A percentile compares a stretch with the other conserved stretches of the same genome.
These are phyloP conservation scores for Apocheima hispidaria DNA, from an alignment of 2,888 invertebrate genomes.

Conservation along the genomic window DNA sequence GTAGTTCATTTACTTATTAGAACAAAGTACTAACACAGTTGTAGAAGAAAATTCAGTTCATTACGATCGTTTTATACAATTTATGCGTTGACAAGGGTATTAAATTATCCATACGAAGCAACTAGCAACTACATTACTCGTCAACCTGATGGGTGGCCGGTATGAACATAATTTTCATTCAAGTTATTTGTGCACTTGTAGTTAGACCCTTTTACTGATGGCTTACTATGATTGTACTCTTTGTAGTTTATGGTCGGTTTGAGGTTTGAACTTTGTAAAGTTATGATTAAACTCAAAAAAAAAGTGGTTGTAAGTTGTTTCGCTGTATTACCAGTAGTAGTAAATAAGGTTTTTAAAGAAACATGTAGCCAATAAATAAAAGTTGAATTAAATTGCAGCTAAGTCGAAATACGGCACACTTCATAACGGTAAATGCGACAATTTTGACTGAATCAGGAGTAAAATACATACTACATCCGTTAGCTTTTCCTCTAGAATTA, in stretches of 20 bases:
- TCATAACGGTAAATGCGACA: too few species aligned
- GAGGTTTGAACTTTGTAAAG: conserved; percentile 20
- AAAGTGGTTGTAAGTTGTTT: conserved; percentile 8
- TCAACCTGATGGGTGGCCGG: conserved; percentile 33
- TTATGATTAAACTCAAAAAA: conserved; percentile 12
- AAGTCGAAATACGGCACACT: too few species aligned
- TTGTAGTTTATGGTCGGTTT: conserved; percentile 18
- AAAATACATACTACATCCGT: too few species aligned
- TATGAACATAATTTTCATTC: conserved; percentile 24
- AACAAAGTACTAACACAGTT: conserved; percentile 7
- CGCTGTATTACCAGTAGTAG: conserved; percentile 1
- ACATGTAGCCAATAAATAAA: too few species aligned
- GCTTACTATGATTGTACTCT: conserved; percentile 9
- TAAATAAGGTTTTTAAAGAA: neutral
- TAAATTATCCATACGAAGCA: conserved; percentile 35
- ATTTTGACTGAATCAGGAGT: too few species aligned
- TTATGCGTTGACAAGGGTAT: conserved; percentile 39
- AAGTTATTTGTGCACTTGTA: conserved; percentile 6
- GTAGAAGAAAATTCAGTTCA: conserved; percentile 2
- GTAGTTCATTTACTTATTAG: neutral
- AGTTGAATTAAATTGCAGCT: too few species aligned
- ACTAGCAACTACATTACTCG: conserved; percentile 40
- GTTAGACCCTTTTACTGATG: conserved; percentile 1
- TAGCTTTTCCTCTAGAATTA: too few species aligned
- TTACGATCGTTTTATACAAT: conserved; percentile 21